Percentiles rank a stretch among this genome's conserved stretches.
Conservation (phyloP, 1,140 invertebrate species). For the Drosophila equinoxialis region DNA sequence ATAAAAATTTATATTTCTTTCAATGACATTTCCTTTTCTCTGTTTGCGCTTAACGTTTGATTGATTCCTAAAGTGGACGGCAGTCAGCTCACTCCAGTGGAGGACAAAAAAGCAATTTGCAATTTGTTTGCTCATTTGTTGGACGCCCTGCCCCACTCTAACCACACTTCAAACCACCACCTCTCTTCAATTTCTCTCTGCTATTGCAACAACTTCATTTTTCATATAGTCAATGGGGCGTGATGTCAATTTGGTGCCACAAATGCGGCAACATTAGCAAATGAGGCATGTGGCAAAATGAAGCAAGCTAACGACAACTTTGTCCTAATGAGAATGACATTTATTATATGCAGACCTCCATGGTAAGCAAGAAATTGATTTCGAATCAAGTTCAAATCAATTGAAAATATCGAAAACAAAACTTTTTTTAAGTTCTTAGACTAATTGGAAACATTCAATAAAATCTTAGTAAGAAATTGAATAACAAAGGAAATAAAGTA, state of each 20-base stretch:
- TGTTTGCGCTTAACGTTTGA: conserved; percentile 12
- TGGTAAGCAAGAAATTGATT: not conserved
- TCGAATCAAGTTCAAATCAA: not conserved
- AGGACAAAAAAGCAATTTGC: conserved; percentile 40
- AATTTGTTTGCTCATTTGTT: conserved; percentile 30
- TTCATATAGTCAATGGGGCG: conserved; percentile 11
- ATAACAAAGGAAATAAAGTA: too few relatives aligned
- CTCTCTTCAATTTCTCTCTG: not conserved
- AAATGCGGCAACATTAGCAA: conserved; percentile 9
- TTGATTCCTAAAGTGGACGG: conserved; percentile 1
- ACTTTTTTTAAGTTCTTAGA: too few relatives aligned
- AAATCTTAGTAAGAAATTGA: too few relatives aligned
- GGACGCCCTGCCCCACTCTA: not conserved
- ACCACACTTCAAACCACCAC: not conserved
- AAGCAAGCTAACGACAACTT: conserved; percentile 5
- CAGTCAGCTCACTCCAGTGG: not conserved
- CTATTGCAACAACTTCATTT: conserved; percentile 15
- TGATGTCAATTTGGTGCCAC: conserved; percentile 12
- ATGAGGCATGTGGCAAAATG: conserved; percentile 9
- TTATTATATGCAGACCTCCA: not conserved
- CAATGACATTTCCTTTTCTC: conserved; percentile 18
- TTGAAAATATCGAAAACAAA: too few relatives aligned
- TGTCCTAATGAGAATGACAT: conserved; percentile 4
- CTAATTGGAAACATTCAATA: too few relatives aligned
- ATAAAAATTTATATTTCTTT: conserved; percentile 1